Conservation (phyloP, 53 echinoderm and acorn worm genomes). For the Hippasteria phrygiana region DNA sequence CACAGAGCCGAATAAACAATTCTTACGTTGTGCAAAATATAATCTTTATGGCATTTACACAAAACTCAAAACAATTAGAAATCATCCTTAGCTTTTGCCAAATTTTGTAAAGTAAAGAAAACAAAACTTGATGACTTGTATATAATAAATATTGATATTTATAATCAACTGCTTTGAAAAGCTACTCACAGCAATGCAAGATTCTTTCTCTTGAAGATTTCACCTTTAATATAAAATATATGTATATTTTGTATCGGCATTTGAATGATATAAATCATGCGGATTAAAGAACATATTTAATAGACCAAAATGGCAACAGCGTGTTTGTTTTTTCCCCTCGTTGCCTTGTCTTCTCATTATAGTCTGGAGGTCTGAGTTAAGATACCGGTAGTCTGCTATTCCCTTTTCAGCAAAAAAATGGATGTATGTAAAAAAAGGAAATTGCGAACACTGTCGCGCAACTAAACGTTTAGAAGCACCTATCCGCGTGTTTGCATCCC, state of each 20-base stretch:
- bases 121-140: not conserved
- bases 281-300: too few species aligned
- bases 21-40: not conserved
- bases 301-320: too few species aligned
- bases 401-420: too few species aligned
- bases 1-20: not conserved
- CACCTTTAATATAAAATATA: not conserved
- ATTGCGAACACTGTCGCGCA: too few species aligned
- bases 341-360: too few species aligned
- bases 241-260: conserved; percentile 16
- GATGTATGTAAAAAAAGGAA: too few species aligned
- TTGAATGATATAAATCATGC: not conserved
- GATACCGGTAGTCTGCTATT: too few species aligned
- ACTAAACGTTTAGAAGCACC: too few species aligned
- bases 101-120: not conserved
- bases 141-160: not conserved
- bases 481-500: too few species aligned
- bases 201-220: not conserved
- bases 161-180: not conserved
- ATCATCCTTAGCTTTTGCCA: not conserved
- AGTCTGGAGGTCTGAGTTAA: too few species aligned
- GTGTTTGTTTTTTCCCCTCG: too few species aligned
- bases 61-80: not conserved
- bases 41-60: not conserved
- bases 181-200: not conserved